Base-by-base conservation (phyloP, 2,797 vertebrate species). In the Benthosema pterotum region DNA sequence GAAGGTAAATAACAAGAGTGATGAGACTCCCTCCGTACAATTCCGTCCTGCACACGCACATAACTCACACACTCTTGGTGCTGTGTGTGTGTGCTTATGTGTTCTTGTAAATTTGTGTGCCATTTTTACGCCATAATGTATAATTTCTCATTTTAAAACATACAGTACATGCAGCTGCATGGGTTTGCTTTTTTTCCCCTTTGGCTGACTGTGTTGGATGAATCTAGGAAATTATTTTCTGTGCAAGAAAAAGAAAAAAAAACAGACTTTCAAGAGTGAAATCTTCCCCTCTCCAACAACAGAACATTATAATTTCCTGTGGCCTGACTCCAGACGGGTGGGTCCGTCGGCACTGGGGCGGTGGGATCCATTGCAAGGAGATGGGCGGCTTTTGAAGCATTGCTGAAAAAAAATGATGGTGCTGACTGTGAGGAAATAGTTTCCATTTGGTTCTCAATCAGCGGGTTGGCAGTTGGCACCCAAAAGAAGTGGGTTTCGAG, bases 161-260 rank as follows among this genome's bases (percentile, higher is more conserved):
- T 14, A 8, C 25, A 28, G 25, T 28, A 28, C 25, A 28, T 58
- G 50, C 57, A 48, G 19, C 53, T 65, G 28, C 7, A 32, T 32
- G 5, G 5, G 5, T 61, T 63, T 25, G 56, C 19, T 61, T 75
- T 67, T 71, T 60, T n/a, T 67, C 60, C 53, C 16, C 17, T 69
- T 4, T 42, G 11, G 18, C 18, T 45, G 11, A n/a, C 17, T 19
- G 64, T 0, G n/a, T 67, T 68, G 56, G 17, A 63, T 62, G 47
- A 43, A 71, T 66, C 57, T 74, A 78, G 42, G 59, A 72, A 67
- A 69, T 46, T 14, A 63, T 49, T 63, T 78, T 16, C 32, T 67
- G 67, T 69, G 8, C 28, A 2, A 7, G 28, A 8, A 32, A 32
- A 80, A 78, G 66, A 54, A 50, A 16, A 2, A 80, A 78, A 68